Base-by-base conservation (phyloP, 2,113 vertebrate species). In the Misgurnus mizolepis region DNA sequence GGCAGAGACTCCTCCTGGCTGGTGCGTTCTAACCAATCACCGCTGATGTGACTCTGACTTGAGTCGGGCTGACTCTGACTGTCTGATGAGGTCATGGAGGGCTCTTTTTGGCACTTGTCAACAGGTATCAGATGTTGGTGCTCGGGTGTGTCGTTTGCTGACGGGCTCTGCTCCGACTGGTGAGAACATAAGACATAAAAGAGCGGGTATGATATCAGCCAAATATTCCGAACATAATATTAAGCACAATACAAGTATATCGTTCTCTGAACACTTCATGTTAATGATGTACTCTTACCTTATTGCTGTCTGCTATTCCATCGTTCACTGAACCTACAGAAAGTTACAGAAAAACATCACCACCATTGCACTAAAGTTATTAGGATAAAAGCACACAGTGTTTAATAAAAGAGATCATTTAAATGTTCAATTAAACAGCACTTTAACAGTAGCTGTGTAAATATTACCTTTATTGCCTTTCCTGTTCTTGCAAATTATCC, bases 1-100 rank as follows among this genome's bases (percentile, higher is more conserved):
- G 81, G 67, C 78, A 88, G 79, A 85, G 85, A 56, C 83, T 82
- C 41, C 49, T 65, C 87, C 85, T 85, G 68, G 81, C 62, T 50
- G 60, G 14, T 18, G 68, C 1, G 50, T 69, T 87, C 65, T 67
- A 45, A 43, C 66, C 81, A 87, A 6, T 81, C 45, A 34, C 40
- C 15, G 62, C 62, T 66, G 61, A 47, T 67, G 45, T 76, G 73
- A 50, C 73, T 64, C 68, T 71, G 50, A 41, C 69, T 6, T n/a
- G 76, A 39, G 55, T 87, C 89, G 40, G 22, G 15, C 77, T 80
- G 49, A 55, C 75, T 67, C 49, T 67, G 89, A 75, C 80, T 86
- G 56, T 80, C 84, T 43, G 85, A 78, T n/a, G 81, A 81, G 7
- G 78, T 71, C 9, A 60, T 53, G n/a, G 82, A 71, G 0, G 72